Base-by-base conservation (phyloP, 1,140 invertebrate genomes). In the Macrobrachium nipponense region DNA sequence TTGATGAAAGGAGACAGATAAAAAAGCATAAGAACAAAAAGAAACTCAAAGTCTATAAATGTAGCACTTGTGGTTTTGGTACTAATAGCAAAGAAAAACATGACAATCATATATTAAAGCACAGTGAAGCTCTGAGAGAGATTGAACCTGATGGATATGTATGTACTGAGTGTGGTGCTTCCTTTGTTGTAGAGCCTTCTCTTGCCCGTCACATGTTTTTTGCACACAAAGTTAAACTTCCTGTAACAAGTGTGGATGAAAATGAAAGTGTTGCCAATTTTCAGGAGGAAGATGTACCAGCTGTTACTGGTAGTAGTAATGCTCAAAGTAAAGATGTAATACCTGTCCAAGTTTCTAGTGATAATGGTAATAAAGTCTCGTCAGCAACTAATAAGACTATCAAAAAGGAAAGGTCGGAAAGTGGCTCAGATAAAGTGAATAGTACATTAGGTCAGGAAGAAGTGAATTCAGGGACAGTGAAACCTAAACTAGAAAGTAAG, bases 171-270 rank as follows among this genome's bases (percentile, higher is more conserved):
- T 89, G 88, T 80, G 86, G 86, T 11, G 86, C 86, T 27, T 87
- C 88, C n/a, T 89, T 89, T 73, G 88, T 89, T 5, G 86, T 87
- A 20, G 82, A 87, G 44, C 88, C 86, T 10, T 89, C 88, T 8
- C 77, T 89, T 61, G 82, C 83, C 18, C 82, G 88, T 18, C 88
- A 89, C 72, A 87, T 89, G 88, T 89, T 89, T 60, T 89, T 89
- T 78, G 88, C 86, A 36, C 88, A 89, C 66, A 89, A 89, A 44
- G 83, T 89, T 7, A 89, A 89, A 75, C 80, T 83, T 27, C 80
- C 61, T 18, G 85, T 80, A 23, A 80, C 84, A 23, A 82, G 73
- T 62, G 80, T 58, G 27, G 83, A 82, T 62, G 62, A 86, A 70
- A 86, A 77, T 64, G 61, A 72, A 23, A 66, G 61, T 10, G 68